A percentile compares a stretch with the other conserved stretches of the same genome.
These are phyloP conservation scores for Lontra canadensis DNA, from an alignment of 2,113 vertebrate species.

Conservation along the genomic window DNA sequence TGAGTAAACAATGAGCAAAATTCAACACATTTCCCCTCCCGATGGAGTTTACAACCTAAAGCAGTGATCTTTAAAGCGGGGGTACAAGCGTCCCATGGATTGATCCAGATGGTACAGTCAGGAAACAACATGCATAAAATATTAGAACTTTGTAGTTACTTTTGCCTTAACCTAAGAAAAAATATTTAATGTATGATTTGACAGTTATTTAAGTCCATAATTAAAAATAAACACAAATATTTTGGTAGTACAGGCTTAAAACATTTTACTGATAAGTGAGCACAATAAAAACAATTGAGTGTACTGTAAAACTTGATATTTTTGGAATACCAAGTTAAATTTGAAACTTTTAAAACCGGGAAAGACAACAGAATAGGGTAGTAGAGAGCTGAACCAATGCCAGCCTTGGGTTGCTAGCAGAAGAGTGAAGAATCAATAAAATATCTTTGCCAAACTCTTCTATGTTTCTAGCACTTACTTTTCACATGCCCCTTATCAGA, in stretches of 20 bases:
- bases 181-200: not conserved
- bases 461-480: not conserved
- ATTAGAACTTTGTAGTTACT: not conserved
- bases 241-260: slow-evolving; percentile 25
- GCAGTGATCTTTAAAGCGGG: not conserved
- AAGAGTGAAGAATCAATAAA: not conserved
- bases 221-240: not conserved
- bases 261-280: slow-evolving; percentile 1
- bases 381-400: not conserved
- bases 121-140: not conserved
- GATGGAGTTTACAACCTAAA: not conserved
- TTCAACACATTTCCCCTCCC: not conserved
- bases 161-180: slow-evolving; percentile 16
- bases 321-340: not conserved
- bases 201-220: not conserved
- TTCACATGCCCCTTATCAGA: not conserved
- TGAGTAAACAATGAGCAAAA: not conserved
- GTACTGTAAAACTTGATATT: slow-evolving; percentile 44
- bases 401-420: not conserved
- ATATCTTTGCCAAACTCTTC: not conserved
- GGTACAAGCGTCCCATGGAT: not conserved
- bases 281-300: not conserved
- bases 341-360: slow-evolving; percentile 11
- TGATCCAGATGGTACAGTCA: not conserved
- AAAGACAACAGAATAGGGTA: not conserved